Evolutionary conservation across 2,113 vertebrate species (phyloP).

Genomic region (Pachycephala philippinensis): DNA sequence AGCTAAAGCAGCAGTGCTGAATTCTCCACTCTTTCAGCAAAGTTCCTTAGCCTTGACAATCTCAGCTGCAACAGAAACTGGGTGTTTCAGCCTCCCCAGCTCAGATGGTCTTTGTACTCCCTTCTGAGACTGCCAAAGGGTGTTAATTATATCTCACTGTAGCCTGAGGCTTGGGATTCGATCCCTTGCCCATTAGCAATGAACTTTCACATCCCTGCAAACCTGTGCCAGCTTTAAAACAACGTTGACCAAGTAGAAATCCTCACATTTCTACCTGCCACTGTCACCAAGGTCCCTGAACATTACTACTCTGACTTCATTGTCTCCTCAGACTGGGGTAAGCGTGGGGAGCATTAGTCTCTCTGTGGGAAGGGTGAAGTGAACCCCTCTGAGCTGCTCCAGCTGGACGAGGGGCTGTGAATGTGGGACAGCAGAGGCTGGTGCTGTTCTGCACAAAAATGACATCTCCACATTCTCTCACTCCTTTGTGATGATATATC

Average conservation of each 20-base stretch:
- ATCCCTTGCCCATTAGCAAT: neutral
- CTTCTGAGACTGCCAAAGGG: neutral
- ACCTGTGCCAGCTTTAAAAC: neutral
- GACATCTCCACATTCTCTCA: neutral
- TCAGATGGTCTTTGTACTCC: neutral
- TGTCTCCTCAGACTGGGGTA: neutral
- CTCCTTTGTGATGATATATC: neutral
- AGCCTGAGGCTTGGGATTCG: neutral
- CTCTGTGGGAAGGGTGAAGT: neutral
- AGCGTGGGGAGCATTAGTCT: rapidly evolving
- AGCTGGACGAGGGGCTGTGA: rapidly evolving
- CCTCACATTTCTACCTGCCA: neutral
- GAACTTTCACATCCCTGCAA: neutral
- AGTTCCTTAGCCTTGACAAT: neutral
- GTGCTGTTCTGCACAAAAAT: neutral
- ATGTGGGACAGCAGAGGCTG: neutral
- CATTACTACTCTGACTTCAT: neutral
- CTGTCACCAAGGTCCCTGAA: neutral
- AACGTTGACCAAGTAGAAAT: neutral
- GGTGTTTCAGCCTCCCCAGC: neutral
- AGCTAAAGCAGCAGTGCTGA: neutral
- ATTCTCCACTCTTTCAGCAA: neutral
- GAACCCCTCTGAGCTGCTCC: neutral
- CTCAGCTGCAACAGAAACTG: neutral
- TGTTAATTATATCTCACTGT: neutral